Base-by-base conservation (phyloP, 2,888 invertebrate genomes). In the Calephelis perditalis region DNA sequence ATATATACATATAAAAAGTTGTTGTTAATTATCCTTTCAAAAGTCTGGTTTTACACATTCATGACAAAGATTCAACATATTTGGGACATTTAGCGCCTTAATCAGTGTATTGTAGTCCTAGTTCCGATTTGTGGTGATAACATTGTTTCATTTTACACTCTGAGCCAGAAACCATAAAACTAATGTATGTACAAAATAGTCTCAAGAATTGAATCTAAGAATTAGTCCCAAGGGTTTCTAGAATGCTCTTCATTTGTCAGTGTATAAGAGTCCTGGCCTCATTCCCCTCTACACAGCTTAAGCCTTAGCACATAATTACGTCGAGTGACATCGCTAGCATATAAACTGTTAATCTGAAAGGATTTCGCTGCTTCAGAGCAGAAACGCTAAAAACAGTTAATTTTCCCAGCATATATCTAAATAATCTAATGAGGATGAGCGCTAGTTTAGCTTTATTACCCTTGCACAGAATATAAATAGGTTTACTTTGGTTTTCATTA, bases 231-330 rank as follows among this genome's bases (percentile, higher is more conserved):
- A 40, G 40, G 40, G 7, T 7, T 40, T 40, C 40, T 40, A 40
- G 5, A 40, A 40, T 4, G 40, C 40, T 4, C 40, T 40, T 0
- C 40, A 40, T 40, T 40, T 40, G 35, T 52, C 49, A 52, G 49
- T 52, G 26, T 52, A 52, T 52, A 35, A 52, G 49, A 49, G 47
- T 26, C 10, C 26, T 52, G 35, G 49, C 35, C 49, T 12, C 49
- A 15, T 49, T 49, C 8, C 49, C 8, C 49, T 52, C 49, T 12
- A 10, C 12, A 26, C 35, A 52, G 49, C 49, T 52, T 52, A 52
- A 52, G 26, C 49, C 49, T 52, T 52, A 26, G 49, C 49, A 52
- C 49, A 52, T 52, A 52, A 52, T 52, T 52, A 52, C 49, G 49
- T 52, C 49, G 49, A 52, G 49, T 35, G 49, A 52, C 49, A 52